These are phyloP conservation scores for Macrosiphum euphorbiae DNA, from an alignment of 2,888 invertebrate genomes.

Conservation along the genomic window DNA sequence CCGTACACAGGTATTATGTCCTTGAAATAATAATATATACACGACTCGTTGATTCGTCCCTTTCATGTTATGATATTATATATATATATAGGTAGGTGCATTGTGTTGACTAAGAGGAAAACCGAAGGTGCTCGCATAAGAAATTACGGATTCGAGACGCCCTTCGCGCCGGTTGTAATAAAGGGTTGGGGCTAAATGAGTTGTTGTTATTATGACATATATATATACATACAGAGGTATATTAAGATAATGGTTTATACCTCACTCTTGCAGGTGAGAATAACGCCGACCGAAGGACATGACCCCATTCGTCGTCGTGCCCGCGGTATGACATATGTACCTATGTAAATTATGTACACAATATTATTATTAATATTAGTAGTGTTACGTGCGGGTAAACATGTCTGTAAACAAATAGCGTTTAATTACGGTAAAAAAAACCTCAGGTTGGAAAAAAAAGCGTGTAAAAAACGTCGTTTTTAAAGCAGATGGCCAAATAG, in stretches of 20 bases:
- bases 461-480: not conserved
- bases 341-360: not conserved
- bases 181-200: not conserved
- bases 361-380: not conserved
- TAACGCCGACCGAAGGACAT: slow-evolving; percentile 26
- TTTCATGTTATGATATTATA: not conserved
- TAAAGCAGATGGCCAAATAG: slow-evolving; percentile 39
- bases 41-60: not conserved
- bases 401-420: slow-evolving; percentile 19
- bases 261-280: slow-evolving; percentile 1
- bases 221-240: not conserved
- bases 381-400: not conserved
- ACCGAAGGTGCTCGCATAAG: not conserved
- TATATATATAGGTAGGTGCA: not conserved
- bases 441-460: not conserved
- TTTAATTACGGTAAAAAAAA: slow-evolving; percentile 56
- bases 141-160: slow-evolving; percentile 8
- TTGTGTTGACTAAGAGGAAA: not conserved
- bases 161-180: not conserved
- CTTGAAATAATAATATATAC: not conserved
- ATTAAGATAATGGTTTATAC: slow-evolving; percentile 6
- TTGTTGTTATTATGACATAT: not conserved
- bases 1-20: not conserved
- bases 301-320: slow-evolving; percentile 43
- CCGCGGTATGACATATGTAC: not conserved